Evolutionary conservation across 2,888 invertebrate species (phyloP).

Genomic region (Julus scanicus): DNA sequence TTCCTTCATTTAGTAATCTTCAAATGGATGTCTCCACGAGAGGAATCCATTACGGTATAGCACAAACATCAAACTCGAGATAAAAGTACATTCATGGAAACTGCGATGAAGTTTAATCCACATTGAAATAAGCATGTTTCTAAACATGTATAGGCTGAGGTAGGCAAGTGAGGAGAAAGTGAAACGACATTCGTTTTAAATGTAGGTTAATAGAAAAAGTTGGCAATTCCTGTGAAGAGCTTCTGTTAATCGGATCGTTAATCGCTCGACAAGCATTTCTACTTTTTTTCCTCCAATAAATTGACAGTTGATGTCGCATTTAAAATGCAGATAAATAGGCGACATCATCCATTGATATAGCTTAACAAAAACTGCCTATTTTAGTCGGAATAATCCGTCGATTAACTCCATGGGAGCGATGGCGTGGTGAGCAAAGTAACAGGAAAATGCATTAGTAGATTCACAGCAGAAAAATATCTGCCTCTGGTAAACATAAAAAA

Average conservation of each 20-base stretch:
- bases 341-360: slow-evolving; percentile 42
- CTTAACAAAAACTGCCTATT: slow-evolving; percentile 36
- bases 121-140: neutral
- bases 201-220: slow-evolving; percentile 36
- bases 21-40: neutral
- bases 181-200: neutral
- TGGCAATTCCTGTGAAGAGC: slow-evolving; percentile 8
- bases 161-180: neutral
- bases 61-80: neutral
- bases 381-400: slow-evolving; percentile 27
- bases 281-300: neutral
- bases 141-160: neutral
- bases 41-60: neutral
- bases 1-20: no score
- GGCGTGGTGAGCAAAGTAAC: slow-evolving; percentile 35
- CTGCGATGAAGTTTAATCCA: neutral
- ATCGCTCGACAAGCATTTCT: slow-evolving; percentile 36
- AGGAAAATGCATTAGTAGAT: slow-evolving; percentile 39
- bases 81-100: neutral
- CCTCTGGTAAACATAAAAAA: slow-evolving; percentile 36
- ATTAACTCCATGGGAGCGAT: slow-evolving; percentile 38
- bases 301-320: slow-evolving; percentile 39
- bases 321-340: slow-evolving; percentile 42
- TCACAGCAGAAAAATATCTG: slow-evolving; percentile 19
- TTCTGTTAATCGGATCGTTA: slow-evolving; percentile 39